Conservation (phyloP, 2,797 vertebrate genomes). For the Mormyrops attenuatus region DNA sequence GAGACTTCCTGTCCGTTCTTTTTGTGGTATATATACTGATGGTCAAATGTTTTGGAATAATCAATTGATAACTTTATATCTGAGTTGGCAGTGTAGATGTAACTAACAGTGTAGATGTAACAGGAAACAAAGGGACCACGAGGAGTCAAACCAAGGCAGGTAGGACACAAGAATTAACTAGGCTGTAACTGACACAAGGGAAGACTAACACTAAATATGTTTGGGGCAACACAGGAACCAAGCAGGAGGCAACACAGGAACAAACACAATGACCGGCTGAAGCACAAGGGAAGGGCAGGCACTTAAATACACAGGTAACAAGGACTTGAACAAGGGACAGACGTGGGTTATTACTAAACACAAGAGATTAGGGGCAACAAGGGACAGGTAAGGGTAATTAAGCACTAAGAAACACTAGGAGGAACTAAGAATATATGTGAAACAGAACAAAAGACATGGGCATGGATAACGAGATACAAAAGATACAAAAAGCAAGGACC, state of each 20-base stretch:
- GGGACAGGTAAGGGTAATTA: background rate
- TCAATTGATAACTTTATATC: no score
- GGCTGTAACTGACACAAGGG: no score
- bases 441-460: background rate
- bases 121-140: background rate
- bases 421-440: background rate
- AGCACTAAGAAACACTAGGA: background rate
- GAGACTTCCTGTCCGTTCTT: no score
- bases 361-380: no score
- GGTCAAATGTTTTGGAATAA: no score
- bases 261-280: background rate
- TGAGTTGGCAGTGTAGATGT: no score
- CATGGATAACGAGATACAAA: background rate
- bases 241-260: no score
- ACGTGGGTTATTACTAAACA: no score
- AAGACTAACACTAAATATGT: background rate
- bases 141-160: background rate
- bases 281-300: no score
- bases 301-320: no score
- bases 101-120: no score
- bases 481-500: background rate
- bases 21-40: no score
- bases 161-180: background rate
- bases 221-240: background rate
- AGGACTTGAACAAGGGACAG: background rate